Evolutionary conservation across 1,140 invertebrate genomes (phyloP), one percentile per base, ranked within the genome.

Genomic region (Hyposmocoma kahamanoa): DNA sequence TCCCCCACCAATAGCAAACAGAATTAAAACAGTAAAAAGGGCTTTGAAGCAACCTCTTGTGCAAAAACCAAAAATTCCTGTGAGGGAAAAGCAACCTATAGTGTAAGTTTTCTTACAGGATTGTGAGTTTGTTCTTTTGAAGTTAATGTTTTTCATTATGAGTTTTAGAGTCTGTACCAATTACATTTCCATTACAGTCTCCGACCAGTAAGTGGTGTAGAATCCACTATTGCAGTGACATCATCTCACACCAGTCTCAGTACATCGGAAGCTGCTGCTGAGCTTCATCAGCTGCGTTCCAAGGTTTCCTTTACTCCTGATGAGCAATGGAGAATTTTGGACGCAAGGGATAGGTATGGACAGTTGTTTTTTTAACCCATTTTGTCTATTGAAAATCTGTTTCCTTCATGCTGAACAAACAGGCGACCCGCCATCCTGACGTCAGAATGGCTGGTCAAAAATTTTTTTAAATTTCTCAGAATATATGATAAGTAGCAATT

Each of bases 261-360:
- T 44, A 84, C 70, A 22, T 11, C 39, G 2, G 82, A 84, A 32
- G 79, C 82, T 36, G 82, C 78, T 0, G 32, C 51, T 4, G 80
- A 85, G 49, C 49, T 85, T 10, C 50, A 75, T 30, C 77, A 84
- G 44, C 61, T 85, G 4, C 60, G 77, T 0, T 62, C 66, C 0
- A 73, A 63, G 19, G 48, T 77, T 3, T 80, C 78, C 5, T 26
- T 61, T 1, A 75, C 75, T 21, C 60, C 82, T 22, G 82, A 85
- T 57, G 82, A 85, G 41, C 67, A 84, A 41, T 83, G 80, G 80
- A 61, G 78, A 20, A 74, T 52, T 44, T 53, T 85, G 9, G 82
- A 85, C 67, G 67, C 78, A 22, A 63, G 82, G 49, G 82, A 85
- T 50, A 82, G 72, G 80, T 85, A 57, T n/a, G n/a, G n/a, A n/a